Evolutionary conservation across 2,113 vertebrate genomes (phyloP), one percentile per base, ranked within the genome.

Genomic region (Cebidichthys violaceus): DNA sequence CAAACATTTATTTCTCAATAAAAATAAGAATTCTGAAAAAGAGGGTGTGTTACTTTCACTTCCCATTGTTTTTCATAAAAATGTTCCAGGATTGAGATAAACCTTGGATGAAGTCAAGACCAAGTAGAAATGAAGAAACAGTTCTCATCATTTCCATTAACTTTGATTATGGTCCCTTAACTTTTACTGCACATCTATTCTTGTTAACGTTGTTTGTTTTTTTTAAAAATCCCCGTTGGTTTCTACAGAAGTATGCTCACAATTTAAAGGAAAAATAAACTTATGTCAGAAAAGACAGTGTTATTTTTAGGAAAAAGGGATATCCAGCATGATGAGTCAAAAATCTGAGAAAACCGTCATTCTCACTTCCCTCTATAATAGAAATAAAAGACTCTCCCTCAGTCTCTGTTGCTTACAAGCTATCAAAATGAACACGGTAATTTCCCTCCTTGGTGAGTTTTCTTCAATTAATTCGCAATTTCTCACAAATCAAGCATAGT

Each of bases 391-490:
- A 20, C 41, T 14, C 5, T 17, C 7, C 4, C 0, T 17, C 9
- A 20, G 7, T 1, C 50, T 80, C 52, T 35, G 15, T 37, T 70
- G 35, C 47, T 22, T 9, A 59, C 18, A 59, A 41, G 5, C 11
- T 1, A 11, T 11, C 35, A 84, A 24, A 22, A 94, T 95, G 94
- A 64, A 90, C 27, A 6, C 14, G 2, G 11, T 88, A 5, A 31
- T 82, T 33, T 74, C 3, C 24, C 64, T 92, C 5, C 64, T 92
- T 1, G 86, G 94, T 95, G 82, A 94, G 94, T 92, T 83, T 71
- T 61, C 54, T 31, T 73, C n/a, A 2, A 0, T 54, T 75, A 18
- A 35, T 64, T 55, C 4, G 4, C 0, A 39, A 3, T 7, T 9
- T 37, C 1, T 37, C 59, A 59, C 2, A 33, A n/a, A 73, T 31